phyloP scores from a whole-genome alignment of 2,888 invertebrate species.

The Agrochola lychnidis region DNA sequence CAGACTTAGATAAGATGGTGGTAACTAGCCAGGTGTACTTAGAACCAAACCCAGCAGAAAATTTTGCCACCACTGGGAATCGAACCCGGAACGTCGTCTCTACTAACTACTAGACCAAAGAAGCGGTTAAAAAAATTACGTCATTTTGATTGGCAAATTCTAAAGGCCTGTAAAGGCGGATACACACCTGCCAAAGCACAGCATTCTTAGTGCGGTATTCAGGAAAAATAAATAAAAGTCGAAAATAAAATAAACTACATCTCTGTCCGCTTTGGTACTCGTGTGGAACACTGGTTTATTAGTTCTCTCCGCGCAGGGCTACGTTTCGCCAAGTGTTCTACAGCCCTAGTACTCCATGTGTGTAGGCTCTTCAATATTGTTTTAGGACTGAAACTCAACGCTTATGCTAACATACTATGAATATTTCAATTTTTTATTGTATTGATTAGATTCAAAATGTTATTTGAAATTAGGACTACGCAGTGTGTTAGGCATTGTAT shows the following conservation, averaged over 20 bases:
- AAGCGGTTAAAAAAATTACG: no score
- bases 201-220: neutral
- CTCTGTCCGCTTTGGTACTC: neutral
- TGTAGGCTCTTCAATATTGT: constrained; percentile 49
- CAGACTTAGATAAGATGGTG: no score
- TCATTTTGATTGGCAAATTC: neutral
- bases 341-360: neutral
- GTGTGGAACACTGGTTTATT: neutral
- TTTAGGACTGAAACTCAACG: constrained; percentile 53
- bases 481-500: neutral
- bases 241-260: neutral
- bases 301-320: neutral
- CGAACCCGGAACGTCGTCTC: no score
- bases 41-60: no score
- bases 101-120: no score
- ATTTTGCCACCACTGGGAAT: no score
- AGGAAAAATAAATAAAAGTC: neutral
- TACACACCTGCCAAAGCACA: neutral
- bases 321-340: neutral
- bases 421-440: constrained; percentile 26
- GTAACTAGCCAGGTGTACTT: no score
- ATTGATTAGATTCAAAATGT: constrained; percentile 38
- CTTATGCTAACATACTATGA: constrained; percentile 32
- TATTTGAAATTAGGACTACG: constrained; percentile 20
- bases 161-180: neutral